phyloP scores from a whole-genome alignment of 1,140 invertebrate genomes.

The Copidosoma floridanum region DNA sequence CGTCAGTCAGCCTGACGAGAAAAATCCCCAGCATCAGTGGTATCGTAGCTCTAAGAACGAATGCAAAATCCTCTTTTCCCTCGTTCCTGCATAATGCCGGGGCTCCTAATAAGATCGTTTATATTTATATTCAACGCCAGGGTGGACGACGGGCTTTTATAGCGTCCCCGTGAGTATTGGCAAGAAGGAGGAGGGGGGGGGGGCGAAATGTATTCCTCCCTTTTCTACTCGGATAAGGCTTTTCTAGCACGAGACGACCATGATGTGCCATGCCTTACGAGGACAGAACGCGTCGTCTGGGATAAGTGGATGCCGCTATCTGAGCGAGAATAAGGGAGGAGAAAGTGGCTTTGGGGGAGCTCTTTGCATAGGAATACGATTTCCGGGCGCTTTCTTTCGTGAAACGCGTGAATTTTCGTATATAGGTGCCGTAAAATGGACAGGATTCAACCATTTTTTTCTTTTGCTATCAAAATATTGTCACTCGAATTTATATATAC shows the following conservation, averaged over 20 bases:
- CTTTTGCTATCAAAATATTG: too few species aligned
- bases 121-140: slow-evolving; percentile 49
- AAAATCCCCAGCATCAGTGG: background rate
- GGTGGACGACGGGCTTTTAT: slow-evolving; percentile 41
- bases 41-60: background rate
- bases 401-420: too few species aligned
- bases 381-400: slow-evolving; percentile 8
- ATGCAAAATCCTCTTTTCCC: slow-evolving; percentile 12
- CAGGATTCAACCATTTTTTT: too few species aligned
- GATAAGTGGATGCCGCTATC: too few species aligned
- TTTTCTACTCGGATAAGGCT: background rate
- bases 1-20: background rate
- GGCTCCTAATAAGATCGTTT: slow-evolving; percentile 49
- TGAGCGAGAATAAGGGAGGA: too few species aligned
- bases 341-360: background rate
- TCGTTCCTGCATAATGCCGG: background rate
- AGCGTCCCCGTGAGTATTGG: slow-evolving; percentile 23
- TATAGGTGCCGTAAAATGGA: too few species aligned
- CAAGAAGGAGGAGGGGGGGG: too few species aligned
- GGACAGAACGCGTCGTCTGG: too few species aligned
- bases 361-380: slow-evolving; percentile 15
- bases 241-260: too few species aligned
- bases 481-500: too few species aligned
- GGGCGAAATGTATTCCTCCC: slow-evolving; percentile 1
- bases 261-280: too few species aligned